Conservation (phyloP, 2,113 vertebrate genomes). For the Rafetus swinhoei region DNA sequence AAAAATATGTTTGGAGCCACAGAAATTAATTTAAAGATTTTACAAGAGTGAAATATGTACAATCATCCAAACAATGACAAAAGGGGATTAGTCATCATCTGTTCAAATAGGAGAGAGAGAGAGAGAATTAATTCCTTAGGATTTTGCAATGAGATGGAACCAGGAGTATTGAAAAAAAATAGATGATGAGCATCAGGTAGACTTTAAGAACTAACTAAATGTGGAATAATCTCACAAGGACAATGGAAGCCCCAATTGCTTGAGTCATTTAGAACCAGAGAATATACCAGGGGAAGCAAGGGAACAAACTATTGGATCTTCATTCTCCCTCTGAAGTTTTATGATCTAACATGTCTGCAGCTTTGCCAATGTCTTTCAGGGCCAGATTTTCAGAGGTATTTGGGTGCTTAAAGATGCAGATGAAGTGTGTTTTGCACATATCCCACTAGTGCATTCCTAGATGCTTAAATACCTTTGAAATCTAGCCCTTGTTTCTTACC, state of each 20-base stretch:
- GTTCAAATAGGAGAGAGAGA: background rate
- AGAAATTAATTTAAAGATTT: background rate
- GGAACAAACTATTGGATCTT: background rate
- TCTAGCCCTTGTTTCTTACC: accelerated
- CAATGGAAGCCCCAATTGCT: background rate
- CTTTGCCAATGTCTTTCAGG: background rate
- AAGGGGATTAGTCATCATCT: background rate
- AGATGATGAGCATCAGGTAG: background rate
- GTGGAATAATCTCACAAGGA: background rate
- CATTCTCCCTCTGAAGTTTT: background rate
- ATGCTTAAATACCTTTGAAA: background rate
- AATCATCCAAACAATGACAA: background rate
- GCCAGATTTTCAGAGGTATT: background rate
- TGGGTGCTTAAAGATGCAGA: background rate
- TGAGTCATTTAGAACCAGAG: background rate
- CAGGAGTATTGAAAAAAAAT: background rate
- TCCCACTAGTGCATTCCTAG: background rate
- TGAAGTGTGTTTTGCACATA: background rate
- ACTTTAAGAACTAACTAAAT: background rate
- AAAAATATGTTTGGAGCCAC: background rate
- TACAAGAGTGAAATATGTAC: background rate
- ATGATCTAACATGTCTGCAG: background rate
- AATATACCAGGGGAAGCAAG: background rate
- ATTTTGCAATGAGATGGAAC: background rate
- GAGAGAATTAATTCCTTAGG: background rate